Evolutionary conservation across 2,113 vertebrate genomes (phyloP).

Genomic region (Apaloderma vittatum): DNA sequence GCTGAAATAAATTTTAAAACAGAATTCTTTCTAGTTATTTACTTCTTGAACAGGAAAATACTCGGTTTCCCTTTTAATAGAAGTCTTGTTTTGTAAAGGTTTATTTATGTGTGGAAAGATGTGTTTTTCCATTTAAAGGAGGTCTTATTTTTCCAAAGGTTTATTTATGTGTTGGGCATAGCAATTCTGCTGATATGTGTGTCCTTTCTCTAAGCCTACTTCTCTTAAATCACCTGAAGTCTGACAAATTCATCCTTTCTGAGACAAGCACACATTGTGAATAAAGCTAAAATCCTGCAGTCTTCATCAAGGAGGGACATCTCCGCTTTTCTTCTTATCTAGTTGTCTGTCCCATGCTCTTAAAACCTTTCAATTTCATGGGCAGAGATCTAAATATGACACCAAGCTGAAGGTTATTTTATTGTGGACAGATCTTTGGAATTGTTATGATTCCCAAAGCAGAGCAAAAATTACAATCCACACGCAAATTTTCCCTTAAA

Average conservation of each 20-base stretch:
- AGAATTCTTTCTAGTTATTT: neutral
- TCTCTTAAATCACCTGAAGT: slow-evolving; percentile 29
- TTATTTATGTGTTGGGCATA: neutral
- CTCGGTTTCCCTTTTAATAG: neutral
- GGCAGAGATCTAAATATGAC: neutral
- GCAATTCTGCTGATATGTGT: slow-evolving; percentile 6
- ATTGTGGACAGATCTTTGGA: neutral
- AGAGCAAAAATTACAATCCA: neutral
- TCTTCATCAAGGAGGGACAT: neutral
- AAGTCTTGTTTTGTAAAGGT: neutral
- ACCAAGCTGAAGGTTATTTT: neutral
- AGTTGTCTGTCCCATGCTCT: neutral
- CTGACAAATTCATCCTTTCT: neutral
- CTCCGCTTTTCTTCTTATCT: neutral
- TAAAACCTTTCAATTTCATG: neutral
- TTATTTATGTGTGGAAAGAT: neutral
- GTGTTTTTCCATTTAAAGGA: neutral
- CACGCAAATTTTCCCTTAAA: neutral
- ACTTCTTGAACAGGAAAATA: neutral
- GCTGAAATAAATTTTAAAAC: neutral
- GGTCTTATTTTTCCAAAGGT: neutral
- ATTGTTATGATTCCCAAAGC: neutral
- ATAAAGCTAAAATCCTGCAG: neutral
- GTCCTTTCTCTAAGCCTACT: neutral
- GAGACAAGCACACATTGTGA: neutral